Evolutionary conservation across 2,888 invertebrate species (phyloP).

Genomic region (Catocala sponsa): DNA sequence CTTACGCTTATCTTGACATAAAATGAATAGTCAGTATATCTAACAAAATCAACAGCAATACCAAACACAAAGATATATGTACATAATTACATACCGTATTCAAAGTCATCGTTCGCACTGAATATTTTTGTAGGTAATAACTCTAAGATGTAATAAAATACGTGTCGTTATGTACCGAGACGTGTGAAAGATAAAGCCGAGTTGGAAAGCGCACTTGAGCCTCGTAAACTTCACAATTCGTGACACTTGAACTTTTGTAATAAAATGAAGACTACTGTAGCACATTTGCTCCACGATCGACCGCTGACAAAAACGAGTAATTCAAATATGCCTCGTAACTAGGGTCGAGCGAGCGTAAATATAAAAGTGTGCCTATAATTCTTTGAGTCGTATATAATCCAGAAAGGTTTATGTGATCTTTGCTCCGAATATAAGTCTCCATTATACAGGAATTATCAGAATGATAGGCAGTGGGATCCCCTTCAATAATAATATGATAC

Average conservation of each 20-base stretch:
- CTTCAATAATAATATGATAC: constrained; percentile 9
- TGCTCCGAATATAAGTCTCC: constrained; percentile 1
- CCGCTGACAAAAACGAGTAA: neutral
- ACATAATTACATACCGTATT: no score
- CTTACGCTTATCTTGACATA: no score
- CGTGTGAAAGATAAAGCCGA: constrained; percentile 45
- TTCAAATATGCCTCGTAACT: neutral
- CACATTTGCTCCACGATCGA: constrained; percentile 27
- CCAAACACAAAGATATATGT: no score
- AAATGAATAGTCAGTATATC: no score
- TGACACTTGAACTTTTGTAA: constrained; percentile 46
- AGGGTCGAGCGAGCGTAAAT: neutral
- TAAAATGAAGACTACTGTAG: constrained; percentile 40
- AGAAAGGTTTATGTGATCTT: neutral
- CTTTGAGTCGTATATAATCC: constrained; percentile 3
- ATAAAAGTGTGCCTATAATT: neutral
- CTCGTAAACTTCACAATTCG: constrained; percentile 48
- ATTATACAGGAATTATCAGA: constrained; percentile 1
- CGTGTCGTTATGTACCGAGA: constrained; percentile 38
- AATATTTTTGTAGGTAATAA: constrained; percentile 28
- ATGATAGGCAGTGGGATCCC: constrained; percentile 1
- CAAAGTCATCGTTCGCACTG: constrained; percentile 10
- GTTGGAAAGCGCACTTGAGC: constrained; percentile 22
- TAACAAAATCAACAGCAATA: no score
- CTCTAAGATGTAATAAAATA: constrained; percentile 40